Evolutionary conservation across 2,113 vertebrate genomes (phyloP), one percentile per base, ranked within the genome.

Genomic region (Ceuthmochares aereus): DNA sequence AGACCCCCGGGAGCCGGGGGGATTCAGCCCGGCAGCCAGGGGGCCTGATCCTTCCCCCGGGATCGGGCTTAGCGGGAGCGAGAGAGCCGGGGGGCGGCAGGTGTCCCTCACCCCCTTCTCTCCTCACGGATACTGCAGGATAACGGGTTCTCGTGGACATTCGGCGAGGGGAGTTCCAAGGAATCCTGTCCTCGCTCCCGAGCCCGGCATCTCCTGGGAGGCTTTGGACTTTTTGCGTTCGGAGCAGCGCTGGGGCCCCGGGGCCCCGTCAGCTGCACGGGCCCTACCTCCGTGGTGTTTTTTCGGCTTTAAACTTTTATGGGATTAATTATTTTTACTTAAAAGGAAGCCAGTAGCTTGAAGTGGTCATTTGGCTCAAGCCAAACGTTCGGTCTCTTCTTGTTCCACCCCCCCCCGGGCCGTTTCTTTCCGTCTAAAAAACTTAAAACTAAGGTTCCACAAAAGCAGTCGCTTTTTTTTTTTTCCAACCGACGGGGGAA

Each of bases 121-220:
- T 23, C 25, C 20, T 13, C 32, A 20, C 25, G 51, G 52, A n/a
- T 27, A 4, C 34, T 5, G 8, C 30, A 32, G 40, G 15, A 26
- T 55, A 43, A 66, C 12, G 8, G 25, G 20, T 47, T 0, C n/a
- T 0, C n/a, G 5, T 20, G 45, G 42, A 7, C 32, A 21, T 37
- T 4, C 16, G 22, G 15, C 2, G 6, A 67, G 12, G 49, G 36
- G 22, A 14, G 7, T 9, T 34, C 34, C 12, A 27, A 36, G 40
- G 14, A 7, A 49, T 6, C 16, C 17, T 23, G 11, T 3, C 18
- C 23, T 43, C 14, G 8, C 7, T 29, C 5, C 23, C 19, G 58
- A 59, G 43, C 29, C 36, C 17, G 67, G 22, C 27, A 6, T 32
- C 29, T 37, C 56, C 59, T 2, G 32, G 40, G 51, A 70, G 40